Conservation (phyloP, 2,797 vertebrate genomes). For the Sebastes vulpes region DNA sequence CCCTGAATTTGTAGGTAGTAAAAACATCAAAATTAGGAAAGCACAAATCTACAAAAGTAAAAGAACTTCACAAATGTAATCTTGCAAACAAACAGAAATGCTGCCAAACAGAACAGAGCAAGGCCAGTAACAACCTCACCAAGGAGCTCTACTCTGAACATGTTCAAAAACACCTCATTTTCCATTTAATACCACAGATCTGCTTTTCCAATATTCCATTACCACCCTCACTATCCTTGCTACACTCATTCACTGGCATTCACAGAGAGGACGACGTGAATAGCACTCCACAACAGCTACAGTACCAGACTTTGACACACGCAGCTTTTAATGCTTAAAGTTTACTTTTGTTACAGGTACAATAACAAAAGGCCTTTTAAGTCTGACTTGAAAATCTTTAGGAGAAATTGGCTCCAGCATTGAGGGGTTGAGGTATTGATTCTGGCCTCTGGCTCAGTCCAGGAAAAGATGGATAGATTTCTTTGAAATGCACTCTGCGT, state of each 20-base stretch:
- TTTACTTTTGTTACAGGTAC: conserved; percentile 88
- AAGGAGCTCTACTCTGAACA: neutral
- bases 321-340: conserved; percentile 76
- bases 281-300: conserved; percentile 7
- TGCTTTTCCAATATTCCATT: conserved; percentile 23
- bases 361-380: conserved; percentile 89
- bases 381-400: conserved; percentile 89
- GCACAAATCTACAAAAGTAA: neutral
- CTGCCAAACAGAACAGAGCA: neutral
- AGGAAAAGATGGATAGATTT: conserved; percentile 89
- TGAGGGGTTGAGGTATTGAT: conserved; percentile 86
- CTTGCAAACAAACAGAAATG: neutral
- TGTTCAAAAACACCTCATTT: conserved; percentile 2
- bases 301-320: conserved; percentile 29
- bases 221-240: conserved; percentile 4
- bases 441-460: conserved; percentile 83
- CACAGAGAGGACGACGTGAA: neutral
- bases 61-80: neutral
- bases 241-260: conserved; percentile 11
- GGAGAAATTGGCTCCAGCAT: conserved; percentile 87
- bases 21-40: neutral
- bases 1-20: neutral
- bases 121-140: neutral
- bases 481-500: conserved; percentile 86
- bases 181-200: conserved; percentile 11